Evolutionary conservation across 2,113 vertebrate genomes (phyloP).

Genomic region (Tamias sibiricus): DNA sequence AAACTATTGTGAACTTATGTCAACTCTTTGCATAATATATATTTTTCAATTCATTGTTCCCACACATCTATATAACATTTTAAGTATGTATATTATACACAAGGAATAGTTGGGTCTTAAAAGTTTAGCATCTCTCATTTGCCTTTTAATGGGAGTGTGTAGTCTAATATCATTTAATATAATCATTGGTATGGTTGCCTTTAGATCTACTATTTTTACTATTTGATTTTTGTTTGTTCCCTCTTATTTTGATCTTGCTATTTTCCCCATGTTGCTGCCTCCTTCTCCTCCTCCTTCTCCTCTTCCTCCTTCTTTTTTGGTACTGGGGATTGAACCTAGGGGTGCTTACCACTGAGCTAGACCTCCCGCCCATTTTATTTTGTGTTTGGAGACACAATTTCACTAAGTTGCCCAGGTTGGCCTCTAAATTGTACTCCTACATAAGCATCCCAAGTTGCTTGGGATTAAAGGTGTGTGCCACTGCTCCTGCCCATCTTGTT

Average conservation of each 20-base stretch:
- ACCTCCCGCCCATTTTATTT: too few species aligned
- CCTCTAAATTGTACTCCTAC: too few species aligned
- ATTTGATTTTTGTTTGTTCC: neutral
- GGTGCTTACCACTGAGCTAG: too few species aligned
- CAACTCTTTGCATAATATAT: neutral
- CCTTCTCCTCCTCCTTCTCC: too few species aligned
- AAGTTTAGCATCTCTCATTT: neutral
- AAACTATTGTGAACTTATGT: neutral
- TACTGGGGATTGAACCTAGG: too few species aligned
- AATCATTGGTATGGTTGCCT: neutral
- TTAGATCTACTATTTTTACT: neutral
- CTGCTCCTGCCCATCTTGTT: too few species aligned
- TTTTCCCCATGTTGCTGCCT: neutral
- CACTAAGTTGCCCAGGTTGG: too few species aligned
- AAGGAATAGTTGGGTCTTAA: neutral
- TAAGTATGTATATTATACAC: neutral
- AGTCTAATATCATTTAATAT: neutral
- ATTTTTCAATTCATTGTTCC: neutral
- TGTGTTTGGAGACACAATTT: too few species aligned
- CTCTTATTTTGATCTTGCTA: neutral
- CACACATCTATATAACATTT: neutral
- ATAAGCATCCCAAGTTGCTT: too few species aligned
- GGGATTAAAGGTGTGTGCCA: too few species aligned
- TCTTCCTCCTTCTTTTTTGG: too few species aligned
- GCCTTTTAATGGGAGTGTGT: neutral